Conservation (phyloP, 2,113 vertebrate genomes). For the Heterocephalus glaber region DNA sequence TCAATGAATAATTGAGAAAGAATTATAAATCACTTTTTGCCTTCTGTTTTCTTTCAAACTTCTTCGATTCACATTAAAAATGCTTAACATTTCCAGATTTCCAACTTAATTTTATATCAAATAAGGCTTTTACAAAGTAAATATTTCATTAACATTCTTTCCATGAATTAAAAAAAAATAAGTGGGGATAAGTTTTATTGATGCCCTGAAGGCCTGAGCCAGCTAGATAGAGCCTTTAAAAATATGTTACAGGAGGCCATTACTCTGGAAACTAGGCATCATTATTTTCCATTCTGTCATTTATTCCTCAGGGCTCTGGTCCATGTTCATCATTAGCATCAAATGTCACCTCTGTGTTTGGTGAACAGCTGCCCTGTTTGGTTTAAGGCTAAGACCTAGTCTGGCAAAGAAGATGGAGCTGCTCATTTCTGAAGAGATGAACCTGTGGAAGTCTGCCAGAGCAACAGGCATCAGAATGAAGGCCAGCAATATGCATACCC, state of each 20-base stretch:
- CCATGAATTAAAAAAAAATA: not conserved
- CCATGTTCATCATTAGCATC: constrained; percentile 76
- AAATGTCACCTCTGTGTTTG: constrained; percentile 74
- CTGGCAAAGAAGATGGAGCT: constrained; percentile 78
- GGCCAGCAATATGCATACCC: not conserved
- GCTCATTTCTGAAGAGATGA: constrained; percentile 79
- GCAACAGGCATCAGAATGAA: constrained; percentile 42
- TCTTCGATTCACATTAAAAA: not conserved
- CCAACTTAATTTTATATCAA: constrained; percentile 26
- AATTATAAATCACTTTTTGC: not conserved
- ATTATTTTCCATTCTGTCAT: constrained; percentile 70
- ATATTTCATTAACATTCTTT: constrained; percentile 48
- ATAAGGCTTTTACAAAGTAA: constrained; percentile 41
- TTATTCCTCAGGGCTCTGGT: constrained; percentile 67
- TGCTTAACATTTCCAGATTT: not conserved
- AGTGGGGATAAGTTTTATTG: constrained; percentile 17
- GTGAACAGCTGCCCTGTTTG: constrained; percentile 82
- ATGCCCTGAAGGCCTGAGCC: not conserved
- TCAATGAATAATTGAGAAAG: not conserved
- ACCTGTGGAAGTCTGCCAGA: constrained; percentile 55
- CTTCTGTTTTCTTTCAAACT: not conserved
- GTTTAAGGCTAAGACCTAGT: constrained; percentile 80
- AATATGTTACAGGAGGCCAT: not conserved
- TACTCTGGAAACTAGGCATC: constrained; percentile 55
- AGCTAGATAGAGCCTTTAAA: constrained; percentile 38